phyloP scores from a whole-genome alignment of 1,140 invertebrate genomes.

The Drosophila chauvacae region DNA sequence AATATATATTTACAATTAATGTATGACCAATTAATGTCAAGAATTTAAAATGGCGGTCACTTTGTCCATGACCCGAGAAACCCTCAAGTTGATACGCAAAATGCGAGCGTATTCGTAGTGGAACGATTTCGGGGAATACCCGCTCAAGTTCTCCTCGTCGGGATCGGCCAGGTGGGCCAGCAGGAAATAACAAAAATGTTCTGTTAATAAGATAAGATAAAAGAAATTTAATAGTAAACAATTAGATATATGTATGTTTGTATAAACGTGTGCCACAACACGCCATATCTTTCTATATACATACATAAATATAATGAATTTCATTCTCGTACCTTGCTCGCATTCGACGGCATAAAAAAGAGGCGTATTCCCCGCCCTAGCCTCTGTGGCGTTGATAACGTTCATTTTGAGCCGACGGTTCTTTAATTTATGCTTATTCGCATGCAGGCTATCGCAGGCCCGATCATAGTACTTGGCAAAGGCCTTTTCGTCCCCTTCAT shows the following conservation, averaged over 20 bases:
- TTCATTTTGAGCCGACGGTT: constrained; percentile 50
- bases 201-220: constrained; percentile 37
- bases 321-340: constrained; percentile 39
- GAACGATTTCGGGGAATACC: constrained; percentile 69
- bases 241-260: neutral
- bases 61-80: constrained; percentile 73
- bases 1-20: constrained; percentile 12
- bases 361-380: constrained; percentile 58
- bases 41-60: constrained; percentile 58
- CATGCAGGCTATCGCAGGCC: constrained; percentile 53
- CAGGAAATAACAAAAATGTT: constrained; percentile 78
- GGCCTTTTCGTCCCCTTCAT: constrained; percentile 38
- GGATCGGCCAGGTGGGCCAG: constrained; percentile 75
- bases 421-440: constrained; percentile 36
- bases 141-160: constrained; percentile 67
- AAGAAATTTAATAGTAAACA: neutral
- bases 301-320: neutral
- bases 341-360: constrained; percentile 78
- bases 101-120: constrained; percentile 71
- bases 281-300: neutral
- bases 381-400: constrained; percentile 61
- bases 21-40: constrained; percentile 22
- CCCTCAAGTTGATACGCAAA: constrained; percentile 69
- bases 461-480: constrained; percentile 73
- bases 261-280: neutral